Percentiles rank a stretch among this genome's conserved stretches.
These are phyloP conservation scores for Micoletzkya japonica DNA, from an alignment of 2,888 invertebrate species.

Conservation along the genomic window DNA sequence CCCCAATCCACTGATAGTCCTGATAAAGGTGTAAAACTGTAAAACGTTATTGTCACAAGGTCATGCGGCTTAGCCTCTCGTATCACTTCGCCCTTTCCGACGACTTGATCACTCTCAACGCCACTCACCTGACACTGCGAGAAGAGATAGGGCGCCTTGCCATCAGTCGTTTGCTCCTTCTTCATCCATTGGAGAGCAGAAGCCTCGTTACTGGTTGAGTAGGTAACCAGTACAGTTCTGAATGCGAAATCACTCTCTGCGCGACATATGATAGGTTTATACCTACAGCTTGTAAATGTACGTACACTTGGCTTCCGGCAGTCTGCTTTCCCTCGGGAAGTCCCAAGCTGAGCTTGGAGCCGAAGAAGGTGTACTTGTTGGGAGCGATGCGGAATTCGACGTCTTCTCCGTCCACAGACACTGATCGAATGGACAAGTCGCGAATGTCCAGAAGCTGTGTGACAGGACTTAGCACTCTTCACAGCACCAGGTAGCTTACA, in stretches of 20 bases:
- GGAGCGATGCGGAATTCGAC: slow-evolving; percentile 48
- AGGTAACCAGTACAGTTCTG: slow-evolving; percentile 46
- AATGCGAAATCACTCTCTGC: slow-evolving; percentile 9
- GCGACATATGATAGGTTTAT: background rate
- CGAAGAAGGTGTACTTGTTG: slow-evolving; percentile 48
- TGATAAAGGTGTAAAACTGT: too few species aligned
- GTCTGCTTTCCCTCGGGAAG: slow-evolving; percentile 39
- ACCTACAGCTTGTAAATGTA: background rate
- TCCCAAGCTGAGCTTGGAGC: slow-evolving; percentile 46
- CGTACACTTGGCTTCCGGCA: slow-evolving; percentile 38
- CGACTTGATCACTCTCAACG: too few species aligned
- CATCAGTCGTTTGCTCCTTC: slow-evolving; percentile 84
- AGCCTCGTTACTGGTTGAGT: slow-evolving; percentile 53
- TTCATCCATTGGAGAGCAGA: slow-evolving; percentile 86
- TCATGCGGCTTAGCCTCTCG: too few species aligned
- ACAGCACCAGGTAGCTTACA: slow-evolving; percentile 34
- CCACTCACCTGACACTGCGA: slow-evolving; percentile 47
- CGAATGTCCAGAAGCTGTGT: slow-evolving; percentile 53
- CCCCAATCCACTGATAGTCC: too few species aligned
- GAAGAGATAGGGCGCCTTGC: slow-evolving; percentile 67
- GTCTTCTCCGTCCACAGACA: slow-evolving; percentile 44
- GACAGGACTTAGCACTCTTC: background rate
- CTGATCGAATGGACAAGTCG: slow-evolving; percentile 50
- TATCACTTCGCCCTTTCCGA: too few species aligned
- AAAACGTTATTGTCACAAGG: too few species aligned